Evolutionary conservation across 2,797 vertebrate species (phyloP).

Genomic region (Lagodon rhomboides): DNA sequence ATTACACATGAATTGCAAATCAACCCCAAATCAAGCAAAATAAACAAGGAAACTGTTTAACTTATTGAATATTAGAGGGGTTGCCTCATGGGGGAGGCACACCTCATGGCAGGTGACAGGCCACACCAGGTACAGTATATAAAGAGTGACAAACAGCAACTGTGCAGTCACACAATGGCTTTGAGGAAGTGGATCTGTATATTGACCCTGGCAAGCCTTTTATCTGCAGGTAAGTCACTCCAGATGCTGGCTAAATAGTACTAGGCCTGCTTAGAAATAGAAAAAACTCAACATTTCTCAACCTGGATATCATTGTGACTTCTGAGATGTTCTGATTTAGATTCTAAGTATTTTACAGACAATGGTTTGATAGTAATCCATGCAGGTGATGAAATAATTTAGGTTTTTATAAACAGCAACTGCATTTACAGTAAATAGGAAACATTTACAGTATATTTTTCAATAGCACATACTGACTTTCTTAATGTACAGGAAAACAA

Average conservation of each 20-base stretch:
- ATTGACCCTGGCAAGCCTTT: conserved; percentile 34
- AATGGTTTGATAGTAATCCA: background rate
- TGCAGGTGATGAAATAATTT: background rate
- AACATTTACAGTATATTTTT: no score
- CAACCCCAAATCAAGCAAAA: background rate
- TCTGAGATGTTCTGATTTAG: background rate
- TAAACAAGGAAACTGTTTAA: conserved; percentile 27
- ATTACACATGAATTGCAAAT: background rate
- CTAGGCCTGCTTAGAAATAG: background rate
- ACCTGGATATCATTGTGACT: background rate
- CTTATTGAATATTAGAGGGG: background rate
- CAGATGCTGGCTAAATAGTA: background rate
- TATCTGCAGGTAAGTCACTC: conserved; percentile 62
- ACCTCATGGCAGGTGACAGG: background rate
- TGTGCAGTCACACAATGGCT: conserved; percentile 58
- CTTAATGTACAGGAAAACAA: no score
- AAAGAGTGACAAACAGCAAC: conserved; percentile 29
- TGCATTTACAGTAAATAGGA: no score
- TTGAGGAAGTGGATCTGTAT: conserved; percentile 24
- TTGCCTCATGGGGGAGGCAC: conserved; percentile 13
- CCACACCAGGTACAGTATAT: conserved; percentile 22
- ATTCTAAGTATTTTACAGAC: no score
- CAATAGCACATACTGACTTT: background rate
- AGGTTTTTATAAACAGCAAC: background rate
- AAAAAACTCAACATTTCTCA: background rate